Conservation (phyloP, 2,888 invertebrate species). For the Oscheius myriophilus region DNA sequence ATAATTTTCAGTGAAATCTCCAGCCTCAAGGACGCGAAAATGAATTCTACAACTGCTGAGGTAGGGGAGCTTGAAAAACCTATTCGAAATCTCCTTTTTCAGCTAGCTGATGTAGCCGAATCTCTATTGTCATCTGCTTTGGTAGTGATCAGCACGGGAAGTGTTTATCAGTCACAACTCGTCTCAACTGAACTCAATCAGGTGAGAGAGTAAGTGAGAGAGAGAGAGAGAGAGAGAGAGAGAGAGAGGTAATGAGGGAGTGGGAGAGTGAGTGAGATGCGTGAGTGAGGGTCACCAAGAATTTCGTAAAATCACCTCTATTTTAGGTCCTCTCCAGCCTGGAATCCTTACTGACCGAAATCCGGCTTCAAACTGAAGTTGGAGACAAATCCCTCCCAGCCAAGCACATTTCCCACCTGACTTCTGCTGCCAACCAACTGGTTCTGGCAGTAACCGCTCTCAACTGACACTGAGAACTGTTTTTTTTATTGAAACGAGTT, state of each 20-base stretch:
- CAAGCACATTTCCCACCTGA: conserved; percentile 9
- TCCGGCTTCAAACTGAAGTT: not conserved
- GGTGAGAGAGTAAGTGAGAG: not conserved
- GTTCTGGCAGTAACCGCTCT: conserved; percentile 23
- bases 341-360: not conserved
- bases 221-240: not conserved
- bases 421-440: conserved; percentile 26
- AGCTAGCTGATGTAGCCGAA: conserved; percentile 22
- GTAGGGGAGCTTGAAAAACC: not conserved
- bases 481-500: not conserved
- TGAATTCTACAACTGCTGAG: conserved; percentile 17
- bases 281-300: too few species aligned
- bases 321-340: not conserved
- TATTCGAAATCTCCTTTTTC: not conserved
- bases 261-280: too few species aligned
- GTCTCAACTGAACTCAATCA: conserved; percentile 26
- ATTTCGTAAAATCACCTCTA: too few species aligned
- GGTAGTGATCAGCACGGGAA: conserved; percentile 16
- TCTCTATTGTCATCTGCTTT: conserved; percentile 15
- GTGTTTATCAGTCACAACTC: conserved; percentile 25
- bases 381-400: conserved; percentile 8
- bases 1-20: conserved; percentile 11
- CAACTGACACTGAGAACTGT: not conserved
- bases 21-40: not conserved
- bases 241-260: not conserved